These are phyloP conservation scores for Plutomurus gul DNA, from an alignment of 1,140 invertebrate genomes.

Conservation along the genomic window DNA sequence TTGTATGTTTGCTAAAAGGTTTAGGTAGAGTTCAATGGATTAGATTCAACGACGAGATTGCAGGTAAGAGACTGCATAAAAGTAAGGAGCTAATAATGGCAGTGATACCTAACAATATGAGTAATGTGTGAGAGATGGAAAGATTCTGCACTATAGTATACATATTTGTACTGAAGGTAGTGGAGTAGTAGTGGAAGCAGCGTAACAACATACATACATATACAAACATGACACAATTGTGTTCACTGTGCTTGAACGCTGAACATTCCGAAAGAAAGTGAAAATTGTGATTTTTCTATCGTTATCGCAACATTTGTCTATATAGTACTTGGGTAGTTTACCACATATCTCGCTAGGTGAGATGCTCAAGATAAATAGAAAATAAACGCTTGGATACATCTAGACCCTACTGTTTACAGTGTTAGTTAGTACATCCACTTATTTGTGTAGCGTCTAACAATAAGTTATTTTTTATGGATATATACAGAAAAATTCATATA, in stretches of 20 bases:
- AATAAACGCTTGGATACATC: slow-evolving; percentile 9
- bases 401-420: background rate
- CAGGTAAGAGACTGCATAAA: no score
- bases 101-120: no score
- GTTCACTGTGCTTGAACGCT: background rate
- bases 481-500: no score
- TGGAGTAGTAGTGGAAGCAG: background rate
- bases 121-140: no score
- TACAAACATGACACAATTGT: background rate
- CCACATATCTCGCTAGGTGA: slow-evolving; percentile 13
- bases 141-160: background rate
- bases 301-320: background rate
- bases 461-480: no score
- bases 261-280: slow-evolving; percentile 20
- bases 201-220: no score
- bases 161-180: background rate
- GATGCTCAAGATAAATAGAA: background rate
- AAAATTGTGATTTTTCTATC: slow-evolving; percentile 14
- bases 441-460: background rate
- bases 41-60: no score
- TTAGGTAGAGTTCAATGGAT: no score
- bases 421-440: background rate
- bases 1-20: no score
- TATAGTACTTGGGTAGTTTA: no score
- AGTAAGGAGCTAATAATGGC: no score